These are phyloP conservation scores for Catharus fuscescens DNA, from an alignment of 2,113 vertebrate species.

Conservation along the genomic window DNA sequence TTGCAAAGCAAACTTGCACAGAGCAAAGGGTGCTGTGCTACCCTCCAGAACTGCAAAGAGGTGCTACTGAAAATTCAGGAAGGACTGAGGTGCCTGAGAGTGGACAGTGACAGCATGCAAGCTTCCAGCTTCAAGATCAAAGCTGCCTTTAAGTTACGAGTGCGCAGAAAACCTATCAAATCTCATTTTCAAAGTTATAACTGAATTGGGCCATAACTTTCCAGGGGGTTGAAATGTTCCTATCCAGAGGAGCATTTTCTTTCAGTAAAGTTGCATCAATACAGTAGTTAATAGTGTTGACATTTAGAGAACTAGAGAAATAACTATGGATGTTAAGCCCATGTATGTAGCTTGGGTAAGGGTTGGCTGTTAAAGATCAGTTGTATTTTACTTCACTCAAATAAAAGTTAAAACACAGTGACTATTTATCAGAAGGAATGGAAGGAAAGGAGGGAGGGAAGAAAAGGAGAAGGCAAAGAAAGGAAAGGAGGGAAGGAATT, in stretches of 20 bases:
- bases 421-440: neutral
- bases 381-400: neutral
- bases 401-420: neutral
- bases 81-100: neutral
- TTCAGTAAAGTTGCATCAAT: neutral
- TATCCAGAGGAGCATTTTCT: conserved; percentile 3
- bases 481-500: neutral
- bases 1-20: conserved; percentile 33
- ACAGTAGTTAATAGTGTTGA: neutral
- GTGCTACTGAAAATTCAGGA: neutral
- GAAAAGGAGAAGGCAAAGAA: neutral
- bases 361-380: neutral
- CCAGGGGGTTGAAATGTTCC: neutral
- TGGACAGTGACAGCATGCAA: neutral
- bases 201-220: neutral
- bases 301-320: neutral
- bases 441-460: neutral
- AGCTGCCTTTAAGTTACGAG: neutral
- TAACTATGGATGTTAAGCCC: neutral
- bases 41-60: neutral
- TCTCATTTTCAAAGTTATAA: neutral
- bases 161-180: neutral
- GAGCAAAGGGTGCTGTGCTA: neutral
- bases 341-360: neutral
- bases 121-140: neutral